phyloP scores from a whole-genome alignment of 2,888 invertebrate genomes.

The Meteorus colon region DNA sequence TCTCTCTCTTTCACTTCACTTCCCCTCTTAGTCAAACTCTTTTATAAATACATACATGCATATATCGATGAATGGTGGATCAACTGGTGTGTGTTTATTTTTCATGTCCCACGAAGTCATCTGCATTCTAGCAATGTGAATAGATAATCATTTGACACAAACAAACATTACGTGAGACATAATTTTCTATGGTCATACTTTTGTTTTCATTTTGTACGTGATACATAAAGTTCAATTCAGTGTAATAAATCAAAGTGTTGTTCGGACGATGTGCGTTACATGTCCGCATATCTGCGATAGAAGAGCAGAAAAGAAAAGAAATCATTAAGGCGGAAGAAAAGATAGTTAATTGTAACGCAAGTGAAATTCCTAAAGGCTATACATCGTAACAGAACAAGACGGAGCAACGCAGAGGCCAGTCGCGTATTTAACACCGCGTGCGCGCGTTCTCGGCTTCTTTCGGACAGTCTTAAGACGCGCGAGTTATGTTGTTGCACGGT shows the following conservation, averaged over 20 bases:
- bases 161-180: background rate
- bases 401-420: constrained; percentile 63
- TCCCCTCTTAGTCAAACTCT: constrained; percentile 33
- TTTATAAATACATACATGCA: background rate
- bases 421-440: constrained; percentile 62
- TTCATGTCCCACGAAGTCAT: constrained; percentile 18
- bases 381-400: constrained; percentile 61
- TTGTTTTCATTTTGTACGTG: too few relatives aligned
- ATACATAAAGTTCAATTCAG: too few relatives aligned
- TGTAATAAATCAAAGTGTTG: too few relatives aligned
- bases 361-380: constrained; percentile 35
- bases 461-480: constrained; percentile 60
- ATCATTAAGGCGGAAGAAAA: background rate
- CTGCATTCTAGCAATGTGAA: constrained; percentile 31
- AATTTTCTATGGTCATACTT: too few relatives aligned
- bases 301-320: background rate
- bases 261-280: too few relatives aligned
- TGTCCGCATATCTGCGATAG: background rate
- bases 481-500: constrained; percentile 58
- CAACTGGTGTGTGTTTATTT: constrained; percentile 48
- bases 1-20: background rate
- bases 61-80: constrained; percentile 69
- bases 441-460: constrained; percentile 44
- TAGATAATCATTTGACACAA: constrained; percentile 41
- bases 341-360: background rate